phyloP scores from a whole-genome alignment of 2,113 vertebrate genomes.

The Damaliscus lunatus region DNA sequence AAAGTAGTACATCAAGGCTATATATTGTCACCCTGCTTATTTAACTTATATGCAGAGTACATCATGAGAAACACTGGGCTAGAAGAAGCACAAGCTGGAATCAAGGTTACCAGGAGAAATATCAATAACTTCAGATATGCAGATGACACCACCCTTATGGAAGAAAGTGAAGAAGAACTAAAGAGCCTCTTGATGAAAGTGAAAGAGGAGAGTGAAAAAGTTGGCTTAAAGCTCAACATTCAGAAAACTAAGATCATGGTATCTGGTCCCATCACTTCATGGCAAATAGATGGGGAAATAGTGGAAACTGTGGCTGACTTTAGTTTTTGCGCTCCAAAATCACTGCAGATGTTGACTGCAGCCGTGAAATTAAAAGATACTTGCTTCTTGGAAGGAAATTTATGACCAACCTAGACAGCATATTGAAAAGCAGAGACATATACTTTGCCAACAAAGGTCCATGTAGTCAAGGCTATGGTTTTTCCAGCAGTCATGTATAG shows the following conservation, averaged over 20 bases:
- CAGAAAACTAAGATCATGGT: not conserved
- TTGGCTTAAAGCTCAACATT: not conserved
- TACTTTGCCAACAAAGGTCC: not conserved
- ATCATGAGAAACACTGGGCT: not conserved
- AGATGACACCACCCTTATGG: not conserved
- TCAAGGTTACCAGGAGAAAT: not conserved
- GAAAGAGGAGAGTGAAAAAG: not conserved
- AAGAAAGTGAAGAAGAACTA: not conserved
- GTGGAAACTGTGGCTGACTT: not conserved
- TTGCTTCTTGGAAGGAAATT: not conserved
- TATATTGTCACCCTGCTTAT: not conserved
- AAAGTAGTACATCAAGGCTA: rapidly evolving
- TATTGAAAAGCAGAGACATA: not conserved
- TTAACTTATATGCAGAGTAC: not conserved
- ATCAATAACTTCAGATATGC: not conserved
- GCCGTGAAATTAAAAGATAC: not conserved
- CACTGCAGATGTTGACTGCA: not conserved
- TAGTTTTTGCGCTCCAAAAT: not conserved
- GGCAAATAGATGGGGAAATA: not conserved
- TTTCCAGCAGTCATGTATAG: not conserved
- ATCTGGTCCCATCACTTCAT: not conserved
- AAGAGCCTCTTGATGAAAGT: not conserved
- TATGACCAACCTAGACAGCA: not conserved
- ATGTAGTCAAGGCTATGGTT: not conserved
- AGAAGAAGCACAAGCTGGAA: not conserved